A percentile compares a stretch with the other conserved stretches of the same genome.
phyloP scores from a whole-genome alignment of 2,797 vertebrate genomes.

The Sebastolobus altivelis region DNA sequence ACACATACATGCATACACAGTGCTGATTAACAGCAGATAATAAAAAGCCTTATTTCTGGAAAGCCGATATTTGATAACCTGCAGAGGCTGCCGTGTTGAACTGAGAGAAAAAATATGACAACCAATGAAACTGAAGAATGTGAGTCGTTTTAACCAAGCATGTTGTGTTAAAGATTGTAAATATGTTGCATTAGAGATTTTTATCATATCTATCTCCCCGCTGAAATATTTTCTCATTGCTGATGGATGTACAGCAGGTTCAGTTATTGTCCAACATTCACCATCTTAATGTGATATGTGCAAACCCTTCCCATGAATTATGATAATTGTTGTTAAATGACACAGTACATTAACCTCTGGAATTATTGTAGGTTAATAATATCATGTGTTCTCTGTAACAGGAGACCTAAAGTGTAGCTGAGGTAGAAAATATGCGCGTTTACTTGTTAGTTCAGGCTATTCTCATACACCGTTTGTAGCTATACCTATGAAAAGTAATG shows the following conservation, averaged over 20 bases:
- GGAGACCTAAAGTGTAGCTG: background rate
- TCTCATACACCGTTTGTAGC: too few species aligned
- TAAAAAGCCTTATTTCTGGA: conserved; percentile 7
- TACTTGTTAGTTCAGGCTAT: background rate
- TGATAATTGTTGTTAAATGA: background rate
- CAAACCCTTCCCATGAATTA: background rate
- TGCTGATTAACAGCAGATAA: conserved; percentile 7
- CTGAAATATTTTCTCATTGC: background rate
- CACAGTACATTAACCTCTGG: background rate
- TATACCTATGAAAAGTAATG: too few species aligned
- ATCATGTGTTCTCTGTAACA: background rate
- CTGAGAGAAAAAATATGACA: conserved; percentile 11
- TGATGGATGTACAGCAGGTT: background rate
- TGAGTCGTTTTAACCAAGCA: background rate
- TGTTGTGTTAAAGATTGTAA: background rate
- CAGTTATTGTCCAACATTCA: background rate
- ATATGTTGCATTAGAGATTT: background rate
- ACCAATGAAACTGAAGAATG: conserved; percentile 3
- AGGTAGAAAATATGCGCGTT: background rate
- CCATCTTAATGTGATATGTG: background rate
- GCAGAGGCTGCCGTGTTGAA: conserved; percentile 51
- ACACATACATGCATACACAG: conserved; percentile 1
- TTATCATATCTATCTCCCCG: background rate
- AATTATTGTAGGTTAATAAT: background rate
- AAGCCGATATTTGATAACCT: conserved; percentile 26